Evolutionary conservation across 2,113 vertebrate genomes (phyloP).

Genomic region (Rynchops niger): DNA sequence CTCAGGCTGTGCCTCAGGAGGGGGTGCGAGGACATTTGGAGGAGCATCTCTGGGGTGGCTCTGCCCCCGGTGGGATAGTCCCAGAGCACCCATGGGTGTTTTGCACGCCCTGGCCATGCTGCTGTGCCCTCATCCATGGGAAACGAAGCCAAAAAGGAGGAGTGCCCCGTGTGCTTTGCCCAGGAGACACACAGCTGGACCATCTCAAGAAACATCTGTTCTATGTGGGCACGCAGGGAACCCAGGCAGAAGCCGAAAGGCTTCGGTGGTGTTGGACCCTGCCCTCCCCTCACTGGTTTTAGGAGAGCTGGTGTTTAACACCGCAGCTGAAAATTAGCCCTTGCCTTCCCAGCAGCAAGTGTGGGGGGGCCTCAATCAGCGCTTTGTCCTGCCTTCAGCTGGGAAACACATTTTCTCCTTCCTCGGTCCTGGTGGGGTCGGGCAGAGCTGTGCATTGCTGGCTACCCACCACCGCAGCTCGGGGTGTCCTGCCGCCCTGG

Average conservation of each 20-base stretch:
- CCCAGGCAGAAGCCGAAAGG: background rate
- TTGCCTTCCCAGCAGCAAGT: background rate
- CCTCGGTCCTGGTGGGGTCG: accelerated
- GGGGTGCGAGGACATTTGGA: accelerated
- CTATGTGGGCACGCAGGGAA: background rate
- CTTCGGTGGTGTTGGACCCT: background rate
- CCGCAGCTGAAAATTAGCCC: background rate
- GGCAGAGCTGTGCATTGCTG: background rate
- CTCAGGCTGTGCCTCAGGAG: background rate
- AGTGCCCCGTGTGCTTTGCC: background rate
- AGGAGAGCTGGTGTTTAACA: background rate
- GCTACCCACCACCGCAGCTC: background rate
- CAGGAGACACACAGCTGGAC: background rate
- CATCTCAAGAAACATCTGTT: background rate
- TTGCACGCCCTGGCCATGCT: background rate
- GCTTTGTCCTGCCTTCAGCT: background rate
- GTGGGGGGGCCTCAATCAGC: background rate
- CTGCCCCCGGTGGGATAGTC: background rate
- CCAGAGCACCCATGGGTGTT: accelerated
- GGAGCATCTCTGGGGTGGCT: background rate
- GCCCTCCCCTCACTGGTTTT: background rate
- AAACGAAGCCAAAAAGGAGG: background rate
- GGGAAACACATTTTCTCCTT: background rate
- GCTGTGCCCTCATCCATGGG: background rate
- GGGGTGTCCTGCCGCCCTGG: background rate